These are phyloP conservation scores for Leptinotarsa defecta DNA, from an alignment of 1,140 invertebrate genomes.

Conservation along the genomic window DNA sequence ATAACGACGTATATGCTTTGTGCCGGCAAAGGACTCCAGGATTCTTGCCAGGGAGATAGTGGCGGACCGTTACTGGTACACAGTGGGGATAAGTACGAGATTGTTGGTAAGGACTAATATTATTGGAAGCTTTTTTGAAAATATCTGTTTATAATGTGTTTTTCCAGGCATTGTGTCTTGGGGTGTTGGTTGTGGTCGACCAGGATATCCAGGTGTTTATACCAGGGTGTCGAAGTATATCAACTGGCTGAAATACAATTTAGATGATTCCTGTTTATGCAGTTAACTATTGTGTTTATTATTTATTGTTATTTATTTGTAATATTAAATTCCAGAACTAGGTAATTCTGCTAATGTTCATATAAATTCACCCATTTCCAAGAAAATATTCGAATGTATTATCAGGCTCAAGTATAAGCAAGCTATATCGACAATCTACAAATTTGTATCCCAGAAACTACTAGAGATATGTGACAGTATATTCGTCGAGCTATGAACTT, in stretches of 20 bases:
- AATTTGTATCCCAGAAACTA: too few species aligned
- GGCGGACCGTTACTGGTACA: conserved; percentile 79
- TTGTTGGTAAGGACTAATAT: conserved; percentile 65
- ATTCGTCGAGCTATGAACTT: too few species aligned
- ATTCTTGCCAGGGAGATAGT: conserved; percentile 85
- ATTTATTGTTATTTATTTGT: conserved; percentile 19
- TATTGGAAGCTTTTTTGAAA: neutral
- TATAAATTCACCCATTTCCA: neutral
- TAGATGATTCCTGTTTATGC: conserved; percentile 67
- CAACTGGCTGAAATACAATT: conserved; percentile 68
- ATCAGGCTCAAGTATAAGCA: neutral
- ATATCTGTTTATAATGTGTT: conserved; percentile 7
- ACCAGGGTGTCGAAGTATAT: conserved; percentile 70
- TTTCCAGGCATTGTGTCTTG: conserved; percentile 65
- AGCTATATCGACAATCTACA: too few species aligned
- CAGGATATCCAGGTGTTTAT: conserved; percentile 71
- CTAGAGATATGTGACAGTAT: too few species aligned
- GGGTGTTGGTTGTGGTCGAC: conserved; percentile 69
- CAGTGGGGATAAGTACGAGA: conserved; percentile 72
- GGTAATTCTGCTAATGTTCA: neutral
- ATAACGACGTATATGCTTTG: conserved; percentile 83
- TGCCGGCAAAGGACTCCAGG: conserved; percentile 75
- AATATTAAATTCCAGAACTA: too few species aligned
- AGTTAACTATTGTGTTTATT: conserved; percentile 14
- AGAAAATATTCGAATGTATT: neutral